Evolutionary conservation across 2,888 invertebrate species (phyloP).

Genomic region (Adelphocoris suturalis): DNA sequence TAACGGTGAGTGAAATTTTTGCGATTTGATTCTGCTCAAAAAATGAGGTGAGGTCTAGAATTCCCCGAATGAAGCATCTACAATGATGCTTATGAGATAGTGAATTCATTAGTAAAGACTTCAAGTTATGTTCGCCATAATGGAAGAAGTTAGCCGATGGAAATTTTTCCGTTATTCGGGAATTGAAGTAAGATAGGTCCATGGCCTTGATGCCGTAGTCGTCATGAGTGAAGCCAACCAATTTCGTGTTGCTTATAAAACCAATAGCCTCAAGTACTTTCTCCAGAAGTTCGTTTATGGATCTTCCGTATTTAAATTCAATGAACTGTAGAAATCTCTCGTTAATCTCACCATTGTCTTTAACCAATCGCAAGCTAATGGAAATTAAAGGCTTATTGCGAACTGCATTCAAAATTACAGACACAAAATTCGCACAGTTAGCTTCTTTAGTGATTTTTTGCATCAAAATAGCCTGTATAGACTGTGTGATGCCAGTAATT

Average conservation of each 20-base stretch:
- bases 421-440: neutral
- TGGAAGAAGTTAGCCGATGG: neutral
- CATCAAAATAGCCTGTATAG: neutral
- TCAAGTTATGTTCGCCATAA: neutral
- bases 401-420: neutral
- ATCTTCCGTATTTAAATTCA: neutral
- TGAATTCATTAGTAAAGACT: neutral
- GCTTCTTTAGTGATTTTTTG: constrained; percentile 16
- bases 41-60: neutral
- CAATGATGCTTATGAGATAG: neutral
- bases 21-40: neutral
- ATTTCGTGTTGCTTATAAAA: neutral
- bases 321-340: constrained; percentile 44
- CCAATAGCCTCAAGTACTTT: neutral
- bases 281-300: neutral
- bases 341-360: neutral
- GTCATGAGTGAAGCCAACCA: constrained; percentile 32
- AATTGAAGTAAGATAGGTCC: neutral
- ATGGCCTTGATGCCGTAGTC: neutral
- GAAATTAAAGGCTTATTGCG: neutral
- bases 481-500: neutral
- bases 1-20: neutral
- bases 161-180: neutral
- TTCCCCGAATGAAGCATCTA: neutral
- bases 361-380: neutral